A percentile compares a stretch with the other conserved stretches of the same genome.
These are phyloP conservation scores for Lindbergichthys nudifrons DNA, from an alignment of 2,797 vertebrate genomes.

Conservation along the genomic window DNA sequence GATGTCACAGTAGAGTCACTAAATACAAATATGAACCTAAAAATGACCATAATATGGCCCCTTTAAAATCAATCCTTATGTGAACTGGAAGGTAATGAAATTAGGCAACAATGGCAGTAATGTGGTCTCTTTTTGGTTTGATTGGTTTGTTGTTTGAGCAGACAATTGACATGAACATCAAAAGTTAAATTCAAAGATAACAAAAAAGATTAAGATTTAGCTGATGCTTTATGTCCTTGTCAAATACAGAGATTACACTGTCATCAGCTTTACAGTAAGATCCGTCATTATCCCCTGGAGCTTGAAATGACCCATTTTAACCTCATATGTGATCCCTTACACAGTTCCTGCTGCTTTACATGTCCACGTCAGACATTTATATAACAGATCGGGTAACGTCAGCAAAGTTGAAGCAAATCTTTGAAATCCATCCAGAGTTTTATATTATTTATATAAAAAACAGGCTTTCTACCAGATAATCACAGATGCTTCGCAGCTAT, in stretches of 20 bases:
- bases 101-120: no score
- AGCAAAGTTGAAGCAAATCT: neutral
- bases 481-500: neutral
- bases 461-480: neutral
- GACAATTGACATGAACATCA: no score
- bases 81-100: no score
- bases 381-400: neutral
- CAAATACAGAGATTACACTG: neutral
- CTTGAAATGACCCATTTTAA: neutral
- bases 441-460: neutral
- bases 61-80: no score
- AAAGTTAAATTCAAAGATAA: no score
- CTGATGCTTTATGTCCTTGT: no score
- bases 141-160: no score
- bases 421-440: slow-evolving; percentile 2
- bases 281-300: neutral
- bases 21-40: no score
- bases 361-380: slow-evolving; percentile 1
- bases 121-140: no score
- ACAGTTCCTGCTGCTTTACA: slow-evolving; percentile 11
- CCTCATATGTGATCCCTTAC: neutral
- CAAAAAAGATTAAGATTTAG: no score
- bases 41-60: no score
- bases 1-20: no score
- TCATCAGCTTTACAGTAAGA: neutral